Evolutionary conservation across 2,113 vertebrate species (phyloP).

Genomic region (Aplodontia rufa): DNA sequence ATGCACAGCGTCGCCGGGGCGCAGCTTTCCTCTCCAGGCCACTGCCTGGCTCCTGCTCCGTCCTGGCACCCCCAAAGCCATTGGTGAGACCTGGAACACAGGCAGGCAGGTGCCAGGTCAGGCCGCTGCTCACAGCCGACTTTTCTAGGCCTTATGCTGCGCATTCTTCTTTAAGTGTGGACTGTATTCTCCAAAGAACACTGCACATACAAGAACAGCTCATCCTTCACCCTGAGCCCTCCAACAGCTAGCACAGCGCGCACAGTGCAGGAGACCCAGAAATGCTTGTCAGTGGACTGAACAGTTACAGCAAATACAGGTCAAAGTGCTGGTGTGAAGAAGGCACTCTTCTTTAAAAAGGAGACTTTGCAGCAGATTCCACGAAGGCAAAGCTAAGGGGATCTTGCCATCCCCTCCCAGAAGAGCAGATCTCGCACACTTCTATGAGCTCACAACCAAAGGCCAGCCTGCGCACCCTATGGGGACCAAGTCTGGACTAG

Average conservation of each 20-base stretch:
- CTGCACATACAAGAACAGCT: not conserved
- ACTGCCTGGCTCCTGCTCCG: slow-evolving; percentile 84
- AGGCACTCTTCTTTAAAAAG: not conserved
- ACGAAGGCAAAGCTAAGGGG: not conserved
- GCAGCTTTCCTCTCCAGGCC: slow-evolving; percentile 87
- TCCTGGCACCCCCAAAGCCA: slow-evolving; percentile 89
- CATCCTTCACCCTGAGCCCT: accelerated
- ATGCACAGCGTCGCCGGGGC: slow-evolving; percentile 94
- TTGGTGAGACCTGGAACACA: slow-evolving; percentile 90
- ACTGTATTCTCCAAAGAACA: not conserved
- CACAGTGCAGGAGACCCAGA: accelerated
- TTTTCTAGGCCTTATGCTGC: accelerated
- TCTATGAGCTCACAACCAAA: not conserved
- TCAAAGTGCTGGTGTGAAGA: accelerated
- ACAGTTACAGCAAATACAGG: accelerated
- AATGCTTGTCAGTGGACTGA: accelerated
- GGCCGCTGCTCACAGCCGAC: accelerated
- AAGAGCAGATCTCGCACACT: too few relatives aligned
- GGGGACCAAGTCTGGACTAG: accelerated
- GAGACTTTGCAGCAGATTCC: accelerated
- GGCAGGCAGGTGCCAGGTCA: not conserved
- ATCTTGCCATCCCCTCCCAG: accelerated
- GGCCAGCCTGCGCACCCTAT: not conserved
- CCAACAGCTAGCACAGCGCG: not conserved
- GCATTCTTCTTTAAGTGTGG: not conserved